Evolutionary conservation across 1,140 invertebrate species (phyloP), one percentile per base, ranked within the genome.

Genomic region (Brachionus manjavacas): DNA sequence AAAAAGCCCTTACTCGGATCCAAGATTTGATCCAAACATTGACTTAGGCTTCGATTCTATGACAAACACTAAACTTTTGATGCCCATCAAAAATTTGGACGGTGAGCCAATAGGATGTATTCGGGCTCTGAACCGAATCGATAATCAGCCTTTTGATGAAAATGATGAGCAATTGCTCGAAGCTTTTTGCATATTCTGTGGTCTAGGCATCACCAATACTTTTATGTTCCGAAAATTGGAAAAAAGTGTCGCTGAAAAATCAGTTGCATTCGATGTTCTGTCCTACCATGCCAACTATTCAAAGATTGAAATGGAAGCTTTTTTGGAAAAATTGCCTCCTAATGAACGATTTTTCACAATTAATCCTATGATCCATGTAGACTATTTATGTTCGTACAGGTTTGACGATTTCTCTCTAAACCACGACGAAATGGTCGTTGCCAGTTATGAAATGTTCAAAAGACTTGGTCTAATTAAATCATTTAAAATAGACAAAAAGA

Each of bases 121-220:
- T 11, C 14, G 72, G 25, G 72, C 28, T 12, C 1, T 76, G 6
- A 76, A 76, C 25, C 16, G 72, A 25, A 11, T 49, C 9, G 72
- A 76, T 16, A 25, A 49, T n/a, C 41, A 49, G 25, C 72, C 52
- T 4, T 84, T 84, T 79, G 66, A 60, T 8, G 46, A 78, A 84
- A 49, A 78, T 31, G 84, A 84, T 43, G 55, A 78, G 11, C 52
- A 84, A 60, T 49, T 49, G 2, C 25, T 76, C 23, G 72, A 76
- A 90, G 96, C 95, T 2, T 98, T 98, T 89, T 95, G 95, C 31
- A 97, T 98, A 85, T 98, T 98, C 89, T 97, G 95, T 88, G 95
- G 96, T 6, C 91, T 97, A 64, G 96, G 96, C 1, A 97, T 98
- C 80, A 95, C 97, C 89, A 98, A 98, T 88, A 97, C 96, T 0